phyloP scores from a whole-genome alignment of 2,797 vertebrate genomes.

The Bradypodion ventrale region DNA sequence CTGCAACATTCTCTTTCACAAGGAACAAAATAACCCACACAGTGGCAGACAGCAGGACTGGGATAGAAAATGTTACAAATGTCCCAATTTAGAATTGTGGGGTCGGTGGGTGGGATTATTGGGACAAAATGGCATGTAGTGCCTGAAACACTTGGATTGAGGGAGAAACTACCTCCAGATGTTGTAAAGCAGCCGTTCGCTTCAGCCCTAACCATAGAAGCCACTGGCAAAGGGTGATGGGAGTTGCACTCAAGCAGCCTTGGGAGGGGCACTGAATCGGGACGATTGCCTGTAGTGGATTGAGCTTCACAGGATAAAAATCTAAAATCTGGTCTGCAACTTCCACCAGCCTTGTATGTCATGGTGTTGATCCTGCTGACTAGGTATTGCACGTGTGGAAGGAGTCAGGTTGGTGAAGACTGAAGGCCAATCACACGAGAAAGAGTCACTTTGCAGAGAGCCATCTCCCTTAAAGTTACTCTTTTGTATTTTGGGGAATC shows the following conservation, averaged over 20 bases:
- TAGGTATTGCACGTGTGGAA: not conserved
- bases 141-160: not conserved
- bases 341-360: not conserved
- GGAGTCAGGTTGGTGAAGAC: not conserved
- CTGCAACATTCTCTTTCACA: not conserved
- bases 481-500: too few species aligned
- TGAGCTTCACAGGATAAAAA: not conserved
- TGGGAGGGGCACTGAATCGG: not conserved
- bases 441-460: too few species aligned
- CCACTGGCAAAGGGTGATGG: not conserved
- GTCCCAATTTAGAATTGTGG: too few species aligned
- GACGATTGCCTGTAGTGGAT: not conserved
- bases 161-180: not conserved
- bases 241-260: not conserved
- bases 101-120: too few species aligned
- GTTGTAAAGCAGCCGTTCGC: not conserved
- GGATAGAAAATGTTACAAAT: too few species aligned
- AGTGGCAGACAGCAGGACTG: too few species aligned
- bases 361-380: not conserved
- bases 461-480: too few species aligned
- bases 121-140: too few species aligned
- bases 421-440: not conserved
- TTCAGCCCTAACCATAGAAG: not conserved
- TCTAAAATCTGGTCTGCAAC: not conserved
- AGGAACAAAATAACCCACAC: too few species aligned